Percentiles rank a stretch among this genome's conserved stretches.
These are phyloP conservation scores for Ptychadena robeensis DNA, from an alignment of 2,797 vertebrate species.

Conservation along the genomic window DNA sequence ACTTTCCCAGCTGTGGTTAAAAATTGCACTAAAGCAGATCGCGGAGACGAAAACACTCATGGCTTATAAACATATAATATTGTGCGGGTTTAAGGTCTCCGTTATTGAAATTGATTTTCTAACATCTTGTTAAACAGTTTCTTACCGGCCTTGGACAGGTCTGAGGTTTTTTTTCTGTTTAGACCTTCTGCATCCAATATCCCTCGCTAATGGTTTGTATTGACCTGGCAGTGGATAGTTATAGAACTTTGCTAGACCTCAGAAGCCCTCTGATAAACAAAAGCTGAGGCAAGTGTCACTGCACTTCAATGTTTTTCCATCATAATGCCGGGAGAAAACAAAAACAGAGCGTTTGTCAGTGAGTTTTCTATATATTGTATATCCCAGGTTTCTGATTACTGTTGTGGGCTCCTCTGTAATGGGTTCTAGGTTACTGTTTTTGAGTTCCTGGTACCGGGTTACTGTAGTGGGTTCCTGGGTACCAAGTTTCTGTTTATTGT, in stretches of 20 bases:
- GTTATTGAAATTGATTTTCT: constrained; percentile 65
- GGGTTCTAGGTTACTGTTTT: too few species aligned
- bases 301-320: neutral
- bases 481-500: too few species aligned
- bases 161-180: constrained; percentile 30
- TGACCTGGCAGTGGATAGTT: constrained; percentile 51
- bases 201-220: constrained; percentile 52
- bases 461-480: too few species aligned
- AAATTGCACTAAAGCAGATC: constrained; percentile 27
- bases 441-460: too few species aligned
- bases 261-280: constrained; percentile 40
- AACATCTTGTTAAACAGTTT: constrained; percentile 63
- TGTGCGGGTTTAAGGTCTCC: constrained; percentile 62
- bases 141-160: constrained; percentile 38
- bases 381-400: too few species aligned
- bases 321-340: neutral
- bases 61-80: constrained; percentile 59
- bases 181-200: constrained; percentile 46
- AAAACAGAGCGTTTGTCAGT: too few species aligned
- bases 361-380: too few species aligned
- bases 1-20: constrained; percentile 30
- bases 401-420: too few species aligned
- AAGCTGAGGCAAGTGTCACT: neutral
- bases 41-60: constrained; percentile 29
- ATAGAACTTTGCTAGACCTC: constrained; percentile 39